Evolutionary conservation across 2,888 invertebrate species (phyloP).

Genomic region (Lochmaea capreae): DNA sequence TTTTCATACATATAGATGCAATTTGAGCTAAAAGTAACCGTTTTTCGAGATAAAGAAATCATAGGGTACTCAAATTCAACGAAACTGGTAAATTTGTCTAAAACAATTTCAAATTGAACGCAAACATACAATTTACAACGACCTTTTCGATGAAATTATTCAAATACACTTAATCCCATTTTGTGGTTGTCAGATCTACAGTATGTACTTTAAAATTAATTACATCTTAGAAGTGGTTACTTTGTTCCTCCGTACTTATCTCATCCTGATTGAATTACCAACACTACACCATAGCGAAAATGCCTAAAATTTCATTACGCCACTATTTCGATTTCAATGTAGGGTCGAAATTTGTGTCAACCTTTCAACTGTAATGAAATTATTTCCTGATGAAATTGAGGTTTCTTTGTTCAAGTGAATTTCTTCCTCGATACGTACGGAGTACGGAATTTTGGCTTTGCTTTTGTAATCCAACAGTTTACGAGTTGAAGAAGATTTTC

Average conservation of each 20-base stretch:
- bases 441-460: background rate
- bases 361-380: constrained; percentile 27
- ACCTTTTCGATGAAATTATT: too few species aligned
- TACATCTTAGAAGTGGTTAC: constrained; percentile 26
- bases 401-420: constrained; percentile 18
- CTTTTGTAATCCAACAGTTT: too few species aligned
- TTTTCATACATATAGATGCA: too few species aligned
- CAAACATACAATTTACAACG: too few species aligned
- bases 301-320: constrained; percentile 26
- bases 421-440: constrained; percentile 5
- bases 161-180: too few species aligned
- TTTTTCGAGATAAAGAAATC: too few species aligned
- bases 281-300: constrained; percentile 22
- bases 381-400: constrained; percentile 21
- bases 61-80: too few species aligned
- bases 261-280: constrained; percentile 26
- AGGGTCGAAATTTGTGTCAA: constrained; percentile 27
- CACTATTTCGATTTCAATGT: constrained; percentile 28
- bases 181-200: background rate
- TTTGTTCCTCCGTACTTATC: constrained; percentile 27
- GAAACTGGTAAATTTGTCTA: too few species aligned
- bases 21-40: too few species aligned
- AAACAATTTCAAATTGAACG: too few species aligned
- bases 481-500: too few species aligned
- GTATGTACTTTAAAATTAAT: constrained; percentile 29